Conservation (phyloP, 2,113 vertebrate genomes). For the Stegostoma tigrinum region DNA sequence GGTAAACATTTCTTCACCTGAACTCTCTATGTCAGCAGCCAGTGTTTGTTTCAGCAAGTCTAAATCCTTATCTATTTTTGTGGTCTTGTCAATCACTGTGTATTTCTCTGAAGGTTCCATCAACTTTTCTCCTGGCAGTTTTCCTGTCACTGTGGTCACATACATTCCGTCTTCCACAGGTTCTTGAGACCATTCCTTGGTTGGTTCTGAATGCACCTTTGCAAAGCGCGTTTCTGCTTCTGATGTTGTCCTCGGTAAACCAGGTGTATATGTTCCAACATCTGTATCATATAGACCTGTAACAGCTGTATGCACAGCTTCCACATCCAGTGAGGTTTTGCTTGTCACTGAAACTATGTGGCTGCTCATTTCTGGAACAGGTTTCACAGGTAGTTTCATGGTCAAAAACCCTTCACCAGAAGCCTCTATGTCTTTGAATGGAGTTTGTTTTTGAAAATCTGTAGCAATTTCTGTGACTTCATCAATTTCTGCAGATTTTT, state of each 20-base stretch:
- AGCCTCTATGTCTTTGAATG: not conserved
- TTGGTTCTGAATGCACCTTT: not conserved
- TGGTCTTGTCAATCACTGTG: not conserved
- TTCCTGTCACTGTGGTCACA: not conserved
- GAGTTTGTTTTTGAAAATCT: not conserved
- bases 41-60: not conserved
- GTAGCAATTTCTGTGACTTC: not conserved
- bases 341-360: not conserved
- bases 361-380: no score
- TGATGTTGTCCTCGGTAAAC: not conserved
- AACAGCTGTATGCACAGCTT: not conserved
- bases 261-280: not conserved
- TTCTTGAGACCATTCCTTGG: not conserved
- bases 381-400: not conserved
- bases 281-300: not conserved
- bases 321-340: not conserved
- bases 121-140: not conserved
- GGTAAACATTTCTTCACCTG: not conserved
- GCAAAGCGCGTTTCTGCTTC: not conserved
- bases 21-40: not conserved
- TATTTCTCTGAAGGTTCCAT: not conserved
- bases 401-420: conserved; percentile 17
- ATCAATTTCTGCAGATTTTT: not conserved
- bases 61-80: not conserved
- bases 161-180: not conserved